Conservation (phyloP, 2,797 vertebrate species). For the Parauchenoglanis punctatus region DNA sequence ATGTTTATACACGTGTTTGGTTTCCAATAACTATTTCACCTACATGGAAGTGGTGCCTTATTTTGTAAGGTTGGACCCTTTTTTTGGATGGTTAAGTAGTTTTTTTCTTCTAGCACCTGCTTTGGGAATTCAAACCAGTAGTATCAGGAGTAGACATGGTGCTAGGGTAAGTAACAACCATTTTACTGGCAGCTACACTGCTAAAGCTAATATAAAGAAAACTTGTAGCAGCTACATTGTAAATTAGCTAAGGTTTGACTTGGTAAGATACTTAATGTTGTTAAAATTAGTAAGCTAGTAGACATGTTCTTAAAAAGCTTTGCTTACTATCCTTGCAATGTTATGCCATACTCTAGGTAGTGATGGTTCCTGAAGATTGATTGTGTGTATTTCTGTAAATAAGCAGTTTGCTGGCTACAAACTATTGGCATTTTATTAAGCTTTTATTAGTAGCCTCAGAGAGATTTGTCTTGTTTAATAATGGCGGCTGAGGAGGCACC, state of each 20-base stretch:
- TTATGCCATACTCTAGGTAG: neutral
- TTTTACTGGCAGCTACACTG: neutral
- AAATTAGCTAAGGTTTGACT: neutral
- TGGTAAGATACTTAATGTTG: neutral
- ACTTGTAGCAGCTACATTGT: neutral
- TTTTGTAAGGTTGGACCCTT: neutral
- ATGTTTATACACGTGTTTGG: neutral
- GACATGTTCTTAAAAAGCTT: neutral
- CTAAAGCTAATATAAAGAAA: neutral
- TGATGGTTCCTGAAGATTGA: neutral
- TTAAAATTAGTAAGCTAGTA: neutral
- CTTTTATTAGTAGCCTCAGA: neutral
- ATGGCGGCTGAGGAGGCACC: neutral
- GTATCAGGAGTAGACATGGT: too few relatives aligned
- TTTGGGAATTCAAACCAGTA: too few relatives aligned
- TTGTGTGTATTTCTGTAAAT: neutral
- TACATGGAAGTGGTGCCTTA: neutral
- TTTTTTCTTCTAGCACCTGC: neutral
- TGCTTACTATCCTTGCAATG: neutral
- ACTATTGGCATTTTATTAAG: neutral
- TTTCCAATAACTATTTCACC: neutral
- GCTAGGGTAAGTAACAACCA: too few relatives aligned
- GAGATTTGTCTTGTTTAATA: neutral
- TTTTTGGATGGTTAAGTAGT: too few relatives aligned
- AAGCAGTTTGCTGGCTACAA: neutral